Evolutionary conservation across 2,888 invertebrate genomes (phyloP).

Genomic region (Hypselothyrea guttata): DNA sequence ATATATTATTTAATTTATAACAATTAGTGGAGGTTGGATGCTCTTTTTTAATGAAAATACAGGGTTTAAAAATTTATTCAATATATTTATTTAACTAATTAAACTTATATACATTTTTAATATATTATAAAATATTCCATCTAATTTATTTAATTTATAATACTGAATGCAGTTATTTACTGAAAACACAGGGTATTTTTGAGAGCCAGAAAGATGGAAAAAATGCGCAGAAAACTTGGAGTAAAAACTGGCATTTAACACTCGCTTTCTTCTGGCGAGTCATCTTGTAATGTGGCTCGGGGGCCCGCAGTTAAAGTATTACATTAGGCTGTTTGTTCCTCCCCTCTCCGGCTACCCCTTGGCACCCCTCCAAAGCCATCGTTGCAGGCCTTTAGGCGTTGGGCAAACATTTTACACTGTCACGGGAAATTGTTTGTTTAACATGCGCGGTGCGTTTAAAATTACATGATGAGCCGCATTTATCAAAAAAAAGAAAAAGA

Average conservation of each 20-base stretch:
- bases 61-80: no score
- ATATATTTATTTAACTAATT: no score
- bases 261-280: conserved; percentile 69
- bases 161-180: no score
- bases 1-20: no score
- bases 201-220: no score
- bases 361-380: neutral
- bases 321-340: conserved; percentile 38
- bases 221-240: conserved; percentile 37
- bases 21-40: no score
- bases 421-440: conserved; percentile 76
- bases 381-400: conserved; percentile 9
- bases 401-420: conserved; percentile 68
- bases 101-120: no score
- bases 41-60: no score
- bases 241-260: conserved; percentile 70
- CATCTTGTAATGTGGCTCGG: conserved; percentile 54
- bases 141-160: no score
- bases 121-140: no score
- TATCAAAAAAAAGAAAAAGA: conserved; percentile 55
- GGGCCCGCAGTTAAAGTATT: conserved; percentile 30
- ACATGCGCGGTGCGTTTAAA: conserved; percentile 75
- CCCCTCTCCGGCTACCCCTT: neutral
- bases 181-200: conserved; percentile 15
- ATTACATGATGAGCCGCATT: conserved; percentile 76